Evolutionary conservation across 2,888 invertebrate species (phyloP).

Genomic region (Polymixis lichenea): DNA sequence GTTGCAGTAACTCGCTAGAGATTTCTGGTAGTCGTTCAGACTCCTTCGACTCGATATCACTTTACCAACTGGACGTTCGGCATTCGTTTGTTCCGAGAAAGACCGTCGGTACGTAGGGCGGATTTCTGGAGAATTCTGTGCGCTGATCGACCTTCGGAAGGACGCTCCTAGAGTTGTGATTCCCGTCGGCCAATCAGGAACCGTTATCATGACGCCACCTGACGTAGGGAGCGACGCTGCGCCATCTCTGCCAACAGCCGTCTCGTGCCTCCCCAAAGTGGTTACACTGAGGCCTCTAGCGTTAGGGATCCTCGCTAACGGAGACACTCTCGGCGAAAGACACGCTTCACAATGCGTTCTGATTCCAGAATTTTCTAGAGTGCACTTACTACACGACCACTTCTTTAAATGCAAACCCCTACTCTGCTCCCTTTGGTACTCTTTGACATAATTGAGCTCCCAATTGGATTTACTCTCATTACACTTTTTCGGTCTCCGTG

Average conservation of each 20-base stretch:
- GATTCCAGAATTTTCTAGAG: conserved; percentile 93
- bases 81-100: conserved; percentile 86
- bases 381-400: conserved; percentile 94
- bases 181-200: conserved; percentile 91
- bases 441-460: conserved; percentile 87
- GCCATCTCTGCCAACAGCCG: conserved; percentile 79
- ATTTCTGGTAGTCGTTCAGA: conserved; percentile 86
- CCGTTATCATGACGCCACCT: conserved; percentile 91
- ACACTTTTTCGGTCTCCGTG: conserved; percentile 86
- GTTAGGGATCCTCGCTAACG: conserved; percentile 82
- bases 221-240: conserved; percentile 86
- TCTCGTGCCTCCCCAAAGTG: conserved; percentile 86
- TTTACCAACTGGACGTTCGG: conserved; percentile 84
- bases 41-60: conserved; percentile 88
- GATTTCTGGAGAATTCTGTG: conserved; percentile 87
- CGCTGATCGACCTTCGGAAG: conserved; percentile 84
- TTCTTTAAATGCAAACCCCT: conserved; percentile 86
- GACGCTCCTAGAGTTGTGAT: conserved; percentile 79
- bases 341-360: conserved; percentile 94
- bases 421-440: conserved; percentile 87
- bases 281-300: conserved; percentile 86
- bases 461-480: conserved; percentile 87
- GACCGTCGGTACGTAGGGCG: conserved; percentile 87
- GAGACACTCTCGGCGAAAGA: conserved; percentile 91
- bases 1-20: conserved; percentile 82